Evolutionary conservation across 2,113 vertebrate genomes (phyloP).

Genomic region (Physeter macrocephalus): DNA sequence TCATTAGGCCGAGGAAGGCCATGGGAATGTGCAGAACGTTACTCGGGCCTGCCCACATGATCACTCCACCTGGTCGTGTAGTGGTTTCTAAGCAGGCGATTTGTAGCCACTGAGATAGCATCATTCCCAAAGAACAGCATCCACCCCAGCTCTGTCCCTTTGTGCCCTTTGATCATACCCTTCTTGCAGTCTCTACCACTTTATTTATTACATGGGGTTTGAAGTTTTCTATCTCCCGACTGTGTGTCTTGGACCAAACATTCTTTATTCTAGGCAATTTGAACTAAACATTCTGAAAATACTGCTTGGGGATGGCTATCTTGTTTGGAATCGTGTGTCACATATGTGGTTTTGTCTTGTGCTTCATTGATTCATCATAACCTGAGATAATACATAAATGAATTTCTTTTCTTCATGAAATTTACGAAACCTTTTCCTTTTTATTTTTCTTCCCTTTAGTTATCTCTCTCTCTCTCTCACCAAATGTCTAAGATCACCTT

Average conservation of each 20-base stretch:
- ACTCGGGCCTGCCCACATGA: background rate
- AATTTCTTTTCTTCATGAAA: background rate
- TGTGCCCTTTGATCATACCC: rapidly evolving
- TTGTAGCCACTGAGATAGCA: background rate
- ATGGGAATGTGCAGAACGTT: rapidly evolving
- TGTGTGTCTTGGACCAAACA: background rate
- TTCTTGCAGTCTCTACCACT: background rate
- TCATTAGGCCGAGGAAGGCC: background rate
- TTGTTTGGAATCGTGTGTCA: background rate
- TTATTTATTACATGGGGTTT: background rate
- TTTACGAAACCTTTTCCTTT: background rate
- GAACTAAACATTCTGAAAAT: background rate
- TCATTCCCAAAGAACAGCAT: background rate
- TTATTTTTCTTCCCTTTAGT: background rate
- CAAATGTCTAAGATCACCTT: background rate
- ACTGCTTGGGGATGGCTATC: background rate
- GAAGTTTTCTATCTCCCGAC: background rate
- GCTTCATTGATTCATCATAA: background rate
- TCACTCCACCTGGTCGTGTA: background rate
- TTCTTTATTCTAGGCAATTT: background rate
- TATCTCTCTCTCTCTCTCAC: background rate
- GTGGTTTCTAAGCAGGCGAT: background rate
- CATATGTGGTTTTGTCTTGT: background rate
- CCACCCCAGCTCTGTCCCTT: background rate
- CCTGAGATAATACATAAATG: background rate